Evolutionary conservation across 2,888 invertebrate species (phyloP).

Genomic region (Acronicta leporina): DNA sequence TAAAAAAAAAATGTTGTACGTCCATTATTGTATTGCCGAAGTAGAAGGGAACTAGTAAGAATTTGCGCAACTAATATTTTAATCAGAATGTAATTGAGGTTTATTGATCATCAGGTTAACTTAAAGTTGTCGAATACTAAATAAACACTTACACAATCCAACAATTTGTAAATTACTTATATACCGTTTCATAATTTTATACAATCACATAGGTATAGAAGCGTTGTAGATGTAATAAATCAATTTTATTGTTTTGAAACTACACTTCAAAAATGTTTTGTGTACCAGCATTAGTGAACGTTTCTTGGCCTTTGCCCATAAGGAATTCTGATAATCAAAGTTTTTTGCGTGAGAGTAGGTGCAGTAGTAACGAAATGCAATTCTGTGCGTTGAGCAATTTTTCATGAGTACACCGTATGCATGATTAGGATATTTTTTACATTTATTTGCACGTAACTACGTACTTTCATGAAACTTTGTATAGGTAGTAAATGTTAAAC

Average conservation of each 20-base stretch:
- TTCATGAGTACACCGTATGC: not conserved
- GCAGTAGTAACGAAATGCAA: slow-evolving; percentile 34
- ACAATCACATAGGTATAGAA: slow-evolving; percentile 18
- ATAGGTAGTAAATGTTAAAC: not conserved
- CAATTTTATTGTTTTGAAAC: slow-evolving; percentile 16
- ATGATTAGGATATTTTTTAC: slow-evolving; percentile 10
- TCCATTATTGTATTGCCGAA: not conserved
- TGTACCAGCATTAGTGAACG: slow-evolving; percentile 16
- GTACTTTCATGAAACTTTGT: not conserved
- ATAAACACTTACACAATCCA: slow-evolving; percentile 25
- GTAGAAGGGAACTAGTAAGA: not conserved
- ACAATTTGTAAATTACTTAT: slow-evolving; percentile 14
- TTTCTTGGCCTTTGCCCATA: slow-evolving; percentile 26
- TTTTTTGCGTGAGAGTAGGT: slow-evolving; percentile 40
- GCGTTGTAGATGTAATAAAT: slow-evolving; percentile 9
- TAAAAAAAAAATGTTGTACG: slow-evolving; percentile 1
- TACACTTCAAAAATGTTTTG: slow-evolving; percentile 10
- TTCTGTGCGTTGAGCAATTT: slow-evolving; percentile 25
- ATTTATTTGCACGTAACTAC: slow-evolving; percentile 6
- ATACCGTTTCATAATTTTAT: slow-evolving; percentile 25
- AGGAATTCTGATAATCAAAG: slow-evolving; percentile 30
- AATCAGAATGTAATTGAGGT: slow-evolving; percentile 5
- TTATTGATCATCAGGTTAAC: slow-evolving; percentile 34
- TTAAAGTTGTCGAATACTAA: slow-evolving; percentile 26
- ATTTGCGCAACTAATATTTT: slow-evolving; percentile 19